A percentile compares a stretch with the other conserved stretches of the same genome.
These are phyloP conservation scores for Chrysocyon brachyurus DNA, from an alignment of 2,797 vertebrate genomes.

Conservation along the genomic window DNA sequence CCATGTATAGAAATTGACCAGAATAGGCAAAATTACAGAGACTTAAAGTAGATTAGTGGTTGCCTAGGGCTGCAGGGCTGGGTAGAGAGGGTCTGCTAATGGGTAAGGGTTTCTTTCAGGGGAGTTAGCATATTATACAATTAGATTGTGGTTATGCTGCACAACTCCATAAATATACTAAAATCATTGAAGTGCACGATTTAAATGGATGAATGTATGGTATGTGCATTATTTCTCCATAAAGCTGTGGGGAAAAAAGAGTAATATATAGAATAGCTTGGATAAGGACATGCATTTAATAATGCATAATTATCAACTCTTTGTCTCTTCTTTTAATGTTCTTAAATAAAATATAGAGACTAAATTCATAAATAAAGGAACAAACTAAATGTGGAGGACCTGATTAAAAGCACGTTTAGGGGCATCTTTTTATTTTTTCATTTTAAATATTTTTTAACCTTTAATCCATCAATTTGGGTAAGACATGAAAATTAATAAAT, in stretches of 20 bases:
- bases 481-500: conserved; percentile 67
- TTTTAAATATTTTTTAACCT: conserved; percentile 61
- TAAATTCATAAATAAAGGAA: conserved; percentile 43
- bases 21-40: conserved; percentile 48
- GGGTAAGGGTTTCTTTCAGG: neutral
- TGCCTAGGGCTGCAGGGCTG: neutral
- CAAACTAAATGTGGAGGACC: neutral
- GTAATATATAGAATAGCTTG: neutral
- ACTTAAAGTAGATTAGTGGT: conserved; percentile 43
- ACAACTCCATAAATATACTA: neutral
- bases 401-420: conserved; percentile 33
- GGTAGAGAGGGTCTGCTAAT: neutral
- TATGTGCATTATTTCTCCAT: neutral
- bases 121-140: neutral
- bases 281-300: conserved; percentile 3
- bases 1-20: conserved; percentile 18
- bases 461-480: conserved; percentile 51
- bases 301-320: conserved; percentile 24
- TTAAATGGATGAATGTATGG: neutral
- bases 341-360: conserved; percentile 20
- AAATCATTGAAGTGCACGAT: neutral
- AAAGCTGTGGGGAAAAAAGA: neutral
- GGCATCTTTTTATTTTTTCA: conserved; percentile 53
- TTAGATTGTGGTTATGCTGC: neutral
- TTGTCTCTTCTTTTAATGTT: conserved; percentile 39